Percentiles rank a stretch among this genome's conserved stretches.
Evolutionary conservation across 2,113 vertebrate genomes (phyloP).

Genomic region (Syngnathoides biaculeatus): DNA sequence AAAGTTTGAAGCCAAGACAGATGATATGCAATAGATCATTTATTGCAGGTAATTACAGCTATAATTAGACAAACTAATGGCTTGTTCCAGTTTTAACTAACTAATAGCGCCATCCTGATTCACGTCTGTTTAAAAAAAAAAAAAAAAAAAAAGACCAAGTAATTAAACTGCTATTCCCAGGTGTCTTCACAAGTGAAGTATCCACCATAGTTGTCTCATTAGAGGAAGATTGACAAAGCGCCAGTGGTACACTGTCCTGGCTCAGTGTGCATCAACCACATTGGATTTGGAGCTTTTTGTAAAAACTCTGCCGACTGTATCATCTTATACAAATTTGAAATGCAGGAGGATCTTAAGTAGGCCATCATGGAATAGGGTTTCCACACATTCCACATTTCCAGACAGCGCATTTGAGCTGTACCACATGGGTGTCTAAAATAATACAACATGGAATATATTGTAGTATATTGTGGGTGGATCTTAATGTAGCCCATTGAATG

Average conservation of each 20-base stretch:
- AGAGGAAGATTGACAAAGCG: background rate
- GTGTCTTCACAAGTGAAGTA: constrained; percentile 31
- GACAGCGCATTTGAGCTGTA: constrained; percentile 5
- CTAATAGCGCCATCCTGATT: constrained; percentile 33
- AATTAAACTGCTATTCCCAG: constrained; percentile 51
- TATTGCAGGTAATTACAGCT: constrained; percentile 48
- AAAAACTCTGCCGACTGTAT: too few relatives aligned
- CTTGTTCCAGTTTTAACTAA: constrained; percentile 46
- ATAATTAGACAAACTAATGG: constrained; percentile 67
- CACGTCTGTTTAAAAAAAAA: constrained; percentile 20
- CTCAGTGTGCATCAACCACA: background rate
- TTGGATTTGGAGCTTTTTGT: background rate
- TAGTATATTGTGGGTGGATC: too few relatives aligned
- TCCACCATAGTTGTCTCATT: constrained; percentile 15
- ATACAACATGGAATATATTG: too few relatives aligned
- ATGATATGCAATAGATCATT: constrained; percentile 47
- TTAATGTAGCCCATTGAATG: too few relatives aligned
- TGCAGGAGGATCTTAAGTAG: background rate
- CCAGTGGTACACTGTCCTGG: background rate
- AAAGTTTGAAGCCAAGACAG: constrained; percentile 36
- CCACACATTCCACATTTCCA: too few relatives aligned
- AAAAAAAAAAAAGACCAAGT: constrained; percentile 28
- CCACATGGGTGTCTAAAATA: background rate
- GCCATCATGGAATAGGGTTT: background rate
- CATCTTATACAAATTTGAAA: too few relatives aligned